These are phyloP conservation scores for Xenopus laevis DNA, from an alignment of 2,113 vertebrate species.

Conservation along the genomic window DNA sequence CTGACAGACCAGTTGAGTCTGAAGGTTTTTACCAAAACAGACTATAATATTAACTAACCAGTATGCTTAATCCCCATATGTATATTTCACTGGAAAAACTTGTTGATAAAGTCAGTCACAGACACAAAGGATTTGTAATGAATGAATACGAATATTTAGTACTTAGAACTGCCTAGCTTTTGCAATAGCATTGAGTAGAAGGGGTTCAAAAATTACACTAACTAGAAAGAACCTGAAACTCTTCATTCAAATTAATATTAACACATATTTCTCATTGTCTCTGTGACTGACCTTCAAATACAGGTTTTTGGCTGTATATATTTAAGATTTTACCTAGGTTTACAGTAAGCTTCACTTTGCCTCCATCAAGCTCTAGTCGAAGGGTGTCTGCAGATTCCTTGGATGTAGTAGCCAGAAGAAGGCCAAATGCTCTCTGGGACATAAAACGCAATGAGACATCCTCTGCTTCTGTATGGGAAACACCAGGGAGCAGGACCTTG, in stretches of 20 bases:
- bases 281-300: neutral
- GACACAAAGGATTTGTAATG: slow-evolving; percentile 1
- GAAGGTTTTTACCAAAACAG: slow-evolving; percentile 36
- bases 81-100: slow-evolving; percentile 2
- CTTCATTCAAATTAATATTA: too few relatives aligned
- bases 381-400: slow-evolving; percentile 91
- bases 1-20: slow-evolving; percentile 41
- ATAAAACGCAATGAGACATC: slow-evolving; percentile 90
- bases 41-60: neutral
- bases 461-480: slow-evolving; percentile 87
- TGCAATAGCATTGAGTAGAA: too few relatives aligned
- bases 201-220: too few relatives aligned
- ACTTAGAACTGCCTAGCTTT: too few relatives aligned
- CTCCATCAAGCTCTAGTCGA: slow-evolving; percentile 88
- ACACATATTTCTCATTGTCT: neutral
- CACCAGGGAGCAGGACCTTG: slow-evolving; percentile 81
- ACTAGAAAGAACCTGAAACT: too few relatives aligned
- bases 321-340: slow-evolving; percentile 81
- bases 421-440: slow-evolving; percentile 89
- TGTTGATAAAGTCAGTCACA: slow-evolving; percentile 2
- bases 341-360: slow-evolving; percentile 88
- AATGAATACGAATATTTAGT: too few relatives aligned
- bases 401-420: slow-evolving; percentile 92
- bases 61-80: neutral
- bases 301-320: neutral